These are phyloP conservation scores for Calidris pugnax DNA, from an alignment of 2,113 vertebrate genomes.

Conservation along the genomic window DNA sequence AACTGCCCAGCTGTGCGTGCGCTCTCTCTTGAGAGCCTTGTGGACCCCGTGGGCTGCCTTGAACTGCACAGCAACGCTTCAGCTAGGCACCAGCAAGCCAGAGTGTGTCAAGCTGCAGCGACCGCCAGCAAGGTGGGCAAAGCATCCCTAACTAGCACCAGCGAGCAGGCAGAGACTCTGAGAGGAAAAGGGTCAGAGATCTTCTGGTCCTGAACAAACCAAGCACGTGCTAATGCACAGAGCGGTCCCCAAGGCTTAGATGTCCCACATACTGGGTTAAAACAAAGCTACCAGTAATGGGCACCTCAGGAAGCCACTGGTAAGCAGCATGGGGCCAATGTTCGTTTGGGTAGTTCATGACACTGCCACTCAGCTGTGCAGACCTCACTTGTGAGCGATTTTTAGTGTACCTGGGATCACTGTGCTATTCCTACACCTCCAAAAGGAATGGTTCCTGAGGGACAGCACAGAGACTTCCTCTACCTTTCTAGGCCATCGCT, in stretches of 20 bases:
- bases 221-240: background rate
- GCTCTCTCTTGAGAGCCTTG: background rate
- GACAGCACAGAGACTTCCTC: background rate
- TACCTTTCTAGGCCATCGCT: background rate
- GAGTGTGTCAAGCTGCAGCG: background rate
- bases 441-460: background rate
- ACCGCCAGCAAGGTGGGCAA: background rate
- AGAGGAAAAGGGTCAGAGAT: background rate
- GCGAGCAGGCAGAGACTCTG: background rate
- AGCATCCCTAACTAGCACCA: rapidly evolving
- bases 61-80: background rate
- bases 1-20: background rate
- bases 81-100: background rate
- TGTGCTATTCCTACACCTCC: background rate
- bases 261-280: background rate
- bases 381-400: background rate
- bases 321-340: background rate
- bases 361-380: background rate
- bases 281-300: background rate
- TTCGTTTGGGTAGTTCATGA: background rate
- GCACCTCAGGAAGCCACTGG: background rate
- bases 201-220: background rate
- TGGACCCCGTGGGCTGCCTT: background rate
- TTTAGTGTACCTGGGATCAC: background rate
- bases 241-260: background rate